Percentiles rank a stretch among this genome's conserved stretches.
These are phyloP conservation scores for Fratercula arctica DNA, from an alignment of 2,797 vertebrate species.

Conservation along the genomic window DNA sequence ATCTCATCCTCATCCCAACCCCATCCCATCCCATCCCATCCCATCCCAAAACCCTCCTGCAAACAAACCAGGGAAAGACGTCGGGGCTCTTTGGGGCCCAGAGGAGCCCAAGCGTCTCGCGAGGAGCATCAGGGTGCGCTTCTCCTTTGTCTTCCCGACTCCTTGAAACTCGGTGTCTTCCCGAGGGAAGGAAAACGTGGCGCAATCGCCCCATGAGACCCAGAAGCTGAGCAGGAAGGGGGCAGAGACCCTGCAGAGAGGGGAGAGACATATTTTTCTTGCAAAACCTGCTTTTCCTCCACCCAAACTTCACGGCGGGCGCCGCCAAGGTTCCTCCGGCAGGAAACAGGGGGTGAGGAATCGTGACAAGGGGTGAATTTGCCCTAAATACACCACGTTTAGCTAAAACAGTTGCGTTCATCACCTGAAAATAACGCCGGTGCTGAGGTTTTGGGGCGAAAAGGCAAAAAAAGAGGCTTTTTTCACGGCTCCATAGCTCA, in stretches of 20 bases:
- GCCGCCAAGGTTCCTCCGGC: neutral
- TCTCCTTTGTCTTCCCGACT: neutral
- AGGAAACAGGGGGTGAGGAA: neutral
- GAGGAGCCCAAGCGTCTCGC: neutral
- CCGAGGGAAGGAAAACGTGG: neutral
- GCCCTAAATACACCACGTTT: neutral
- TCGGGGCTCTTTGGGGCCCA: neutral
- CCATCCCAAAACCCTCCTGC: neutral
- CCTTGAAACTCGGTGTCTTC: neutral
- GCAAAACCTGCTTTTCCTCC: neutral
- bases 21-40: too few species aligned
- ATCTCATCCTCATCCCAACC: neutral
- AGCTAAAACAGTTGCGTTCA: neutral
- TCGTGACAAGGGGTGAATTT: neutral
- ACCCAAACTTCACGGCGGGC: neutral
- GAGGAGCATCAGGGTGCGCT: accelerated
- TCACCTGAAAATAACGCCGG: accelerated
- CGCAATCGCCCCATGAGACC: too few species aligned
- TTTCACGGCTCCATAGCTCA: conserved; percentile 64
- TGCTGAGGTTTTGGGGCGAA: neutral
- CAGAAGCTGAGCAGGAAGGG: neutral
- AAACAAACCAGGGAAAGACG: neutral
- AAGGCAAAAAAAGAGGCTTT: accelerated
- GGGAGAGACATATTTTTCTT: neutral
- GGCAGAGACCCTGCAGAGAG: neutral